Conservation (phyloP, 2,113 vertebrate genomes). For the Neogale vison region DNA sequence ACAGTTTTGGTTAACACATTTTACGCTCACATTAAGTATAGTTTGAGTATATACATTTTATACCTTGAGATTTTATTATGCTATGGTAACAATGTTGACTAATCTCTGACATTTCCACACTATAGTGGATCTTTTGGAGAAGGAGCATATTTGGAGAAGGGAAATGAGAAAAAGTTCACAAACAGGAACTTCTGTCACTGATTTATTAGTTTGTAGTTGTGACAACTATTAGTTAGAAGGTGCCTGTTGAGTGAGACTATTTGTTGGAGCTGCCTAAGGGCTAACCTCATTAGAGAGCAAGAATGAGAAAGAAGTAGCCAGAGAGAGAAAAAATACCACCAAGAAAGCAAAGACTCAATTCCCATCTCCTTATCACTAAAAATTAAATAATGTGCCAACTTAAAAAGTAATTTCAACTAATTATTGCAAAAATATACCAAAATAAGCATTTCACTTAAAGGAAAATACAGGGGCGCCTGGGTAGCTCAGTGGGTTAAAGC, state of each 20-base stretch:
- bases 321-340: background rate
- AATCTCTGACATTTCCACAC: background rate
- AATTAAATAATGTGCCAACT: background rate
- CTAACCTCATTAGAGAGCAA: background rate
- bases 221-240: background rate
- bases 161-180: background rate
- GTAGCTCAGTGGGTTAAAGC: no score
- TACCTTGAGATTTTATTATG: background rate
- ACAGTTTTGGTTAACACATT: background rate
- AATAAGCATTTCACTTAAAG: background rate
- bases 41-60: background rate
- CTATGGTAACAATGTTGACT: background rate
- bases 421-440: background rate
- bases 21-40: background rate
- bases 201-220: background rate
- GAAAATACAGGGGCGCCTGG: background rate
- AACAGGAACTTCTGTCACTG: background rate
- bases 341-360: background rate
- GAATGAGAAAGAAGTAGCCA: background rate
- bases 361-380: background rate
- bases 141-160: background rate
- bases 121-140: background rate
- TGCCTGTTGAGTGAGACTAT: background rate
- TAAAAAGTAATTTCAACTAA: background rate
- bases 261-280: background rate